phyloP scores from a whole-genome alignment of 2,797 vertebrate species.

The Chromobotia macracanthus region DNA sequence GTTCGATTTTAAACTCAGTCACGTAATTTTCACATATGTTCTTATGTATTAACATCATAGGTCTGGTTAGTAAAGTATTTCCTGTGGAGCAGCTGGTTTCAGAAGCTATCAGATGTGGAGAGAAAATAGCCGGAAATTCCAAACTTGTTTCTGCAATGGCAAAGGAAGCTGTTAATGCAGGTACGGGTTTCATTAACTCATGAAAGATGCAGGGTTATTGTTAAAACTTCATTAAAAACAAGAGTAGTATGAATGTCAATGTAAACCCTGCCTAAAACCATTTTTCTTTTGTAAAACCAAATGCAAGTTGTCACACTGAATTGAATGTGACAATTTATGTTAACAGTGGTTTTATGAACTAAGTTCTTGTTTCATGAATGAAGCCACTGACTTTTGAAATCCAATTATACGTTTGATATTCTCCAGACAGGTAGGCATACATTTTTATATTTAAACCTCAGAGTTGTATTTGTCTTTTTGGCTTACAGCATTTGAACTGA shows the following conservation, averaged over 20 bases:
- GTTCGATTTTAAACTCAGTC: not conserved
- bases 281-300: no score
- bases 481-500: conserved; percentile 86
- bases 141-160: conserved; percentile 91
- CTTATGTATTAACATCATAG: conserved; percentile 65
- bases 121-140: conserved; percentile 92
- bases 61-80: conserved; percentile 91
- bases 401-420: not conserved
- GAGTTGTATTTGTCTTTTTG: conserved; percentile 27
- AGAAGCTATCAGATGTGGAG: conserved; percentile 88
- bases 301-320: no score
- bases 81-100: conserved; percentile 87
- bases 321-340: not conserved
- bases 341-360: not conserved
- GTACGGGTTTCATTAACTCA: conserved; percentile 67
- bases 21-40: conserved; percentile 8
- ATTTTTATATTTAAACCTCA: conserved; percentile 1
- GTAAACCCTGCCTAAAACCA: not conserved
- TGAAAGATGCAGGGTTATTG: no score
- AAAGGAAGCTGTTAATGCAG: conserved; percentile 91
- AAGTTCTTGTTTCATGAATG: not conserved
- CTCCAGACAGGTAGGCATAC: not conserved
- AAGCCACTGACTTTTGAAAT: not conserved
- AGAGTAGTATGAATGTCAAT: no score
- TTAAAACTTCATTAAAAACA: no score